Evolutionary conservation across 2,888 invertebrate genomes (phyloP).

Genomic region (Rotaria socialis): DNA sequence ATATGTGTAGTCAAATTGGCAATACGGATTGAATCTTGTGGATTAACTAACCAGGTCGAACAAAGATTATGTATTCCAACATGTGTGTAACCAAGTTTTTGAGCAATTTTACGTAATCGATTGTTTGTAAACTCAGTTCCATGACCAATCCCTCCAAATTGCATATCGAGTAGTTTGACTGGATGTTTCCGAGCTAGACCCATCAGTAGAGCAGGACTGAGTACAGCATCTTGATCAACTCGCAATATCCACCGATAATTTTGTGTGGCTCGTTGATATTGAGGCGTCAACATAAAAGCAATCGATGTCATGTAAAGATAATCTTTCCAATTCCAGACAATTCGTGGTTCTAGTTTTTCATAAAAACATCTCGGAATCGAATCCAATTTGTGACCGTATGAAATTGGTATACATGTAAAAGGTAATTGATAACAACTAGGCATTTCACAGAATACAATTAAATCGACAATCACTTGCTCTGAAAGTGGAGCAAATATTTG

Average conservation of each 20-base stretch:
- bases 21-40: neutral
- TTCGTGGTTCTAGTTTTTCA: neutral
- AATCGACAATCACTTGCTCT: too few relatives aligned
- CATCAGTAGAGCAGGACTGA: neutral
- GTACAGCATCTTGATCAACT: neutral
- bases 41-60: neutral
- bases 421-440: too few relatives aligned
- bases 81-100: neutral
- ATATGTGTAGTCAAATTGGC: neutral
- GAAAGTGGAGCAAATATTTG: too few relatives aligned
- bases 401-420: too few relatives aligned
- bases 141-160: neutral
- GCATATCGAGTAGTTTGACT: neutral
- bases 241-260: neutral
- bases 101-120: neutral
- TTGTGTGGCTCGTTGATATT: neutral
- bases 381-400: too few relatives aligned
- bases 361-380: too few relatives aligned
- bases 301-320: conserved; percentile 7
- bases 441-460: too few relatives aligned
- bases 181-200: neutral
- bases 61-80: neutral
- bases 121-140: neutral
- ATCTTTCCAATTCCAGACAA: neutral
- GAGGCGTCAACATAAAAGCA: neutral